These are phyloP conservation scores for Caenorhabditis japonica DNA, from an alignment of 2,888 invertebrate genomes.

Conservation along the genomic window DNA sequence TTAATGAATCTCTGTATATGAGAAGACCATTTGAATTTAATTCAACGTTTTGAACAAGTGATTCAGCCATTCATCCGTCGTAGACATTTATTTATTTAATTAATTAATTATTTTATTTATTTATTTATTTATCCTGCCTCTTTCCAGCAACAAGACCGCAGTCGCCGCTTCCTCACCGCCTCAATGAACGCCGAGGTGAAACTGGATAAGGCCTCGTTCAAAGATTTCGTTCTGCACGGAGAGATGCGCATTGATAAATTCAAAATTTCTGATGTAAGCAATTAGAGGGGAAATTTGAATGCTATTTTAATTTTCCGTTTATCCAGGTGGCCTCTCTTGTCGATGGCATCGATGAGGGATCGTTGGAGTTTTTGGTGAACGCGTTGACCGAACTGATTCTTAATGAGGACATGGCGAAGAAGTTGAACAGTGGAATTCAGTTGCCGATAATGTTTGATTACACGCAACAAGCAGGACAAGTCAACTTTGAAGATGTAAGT, in stretches of 20 bases:
- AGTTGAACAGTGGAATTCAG: conserved; percentile 72
- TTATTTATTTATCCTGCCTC: too few species aligned
- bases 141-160: conserved; percentile 72
- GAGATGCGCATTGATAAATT: conserved; percentile 75
- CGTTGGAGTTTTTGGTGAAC: conserved; percentile 75
- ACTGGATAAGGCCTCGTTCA: conserved; percentile 71
- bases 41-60: too few species aligned
- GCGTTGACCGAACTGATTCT: conserved; percentile 75
- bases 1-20: too few species aligned
- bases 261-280: conserved; percentile 72
- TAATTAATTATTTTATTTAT: too few species aligned
- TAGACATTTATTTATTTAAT: too few species aligned
- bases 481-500: conserved; percentile 72
- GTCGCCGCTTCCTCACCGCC: conserved; percentile 74
- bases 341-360: conserved; percentile 75
- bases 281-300: not conserved
- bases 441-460: conserved; percentile 76
- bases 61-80: too few species aligned
- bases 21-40: too few species aligned
- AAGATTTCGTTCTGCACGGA: conserved; percentile 71
- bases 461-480: conserved; percentile 69
- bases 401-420: conserved; percentile 75
- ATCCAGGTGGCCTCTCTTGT: conserved; percentile 68
- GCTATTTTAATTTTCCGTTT: not conserved
- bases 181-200: conserved; percentile 74